A percentile compares a stretch with the other conserved stretches of the same genome.
Conservation (phyloP, 2,888 invertebrate species). For the Physocephala rufipes region DNA sequence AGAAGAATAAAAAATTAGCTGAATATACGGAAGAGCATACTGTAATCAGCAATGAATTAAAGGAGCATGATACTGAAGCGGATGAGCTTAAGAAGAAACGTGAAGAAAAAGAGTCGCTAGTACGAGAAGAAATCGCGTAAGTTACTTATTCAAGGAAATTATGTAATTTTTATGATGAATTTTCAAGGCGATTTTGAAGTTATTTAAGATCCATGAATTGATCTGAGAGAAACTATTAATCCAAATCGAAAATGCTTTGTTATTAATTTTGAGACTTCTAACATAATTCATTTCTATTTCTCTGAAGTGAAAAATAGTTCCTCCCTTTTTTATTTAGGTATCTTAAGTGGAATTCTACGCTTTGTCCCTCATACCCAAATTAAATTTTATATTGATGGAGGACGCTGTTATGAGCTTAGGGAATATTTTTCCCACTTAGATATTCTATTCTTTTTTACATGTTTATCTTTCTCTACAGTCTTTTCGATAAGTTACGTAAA, state of each 20-base stretch:
- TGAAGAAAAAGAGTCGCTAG: slow-evolving; percentile 64
- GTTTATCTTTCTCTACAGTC: slow-evolving; percentile 63
- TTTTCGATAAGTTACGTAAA: slow-evolving; percentile 70
- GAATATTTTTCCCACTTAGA: not conserved
- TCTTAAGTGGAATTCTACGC: too few species aligned
- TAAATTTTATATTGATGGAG: not conserved
- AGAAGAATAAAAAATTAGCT: slow-evolving; percentile 70
- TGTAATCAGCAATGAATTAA: slow-evolving; percentile 70
- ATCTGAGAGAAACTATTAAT: too few species aligned
- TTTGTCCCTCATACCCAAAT: not conserved
- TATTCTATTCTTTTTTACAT: not conserved
- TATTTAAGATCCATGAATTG: too few species aligned
- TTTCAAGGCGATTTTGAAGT: too few species aligned
- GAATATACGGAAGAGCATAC: slow-evolving; percentile 72
- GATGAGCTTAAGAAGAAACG: slow-evolving; percentile 64
- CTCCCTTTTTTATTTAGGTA: too few species aligned
- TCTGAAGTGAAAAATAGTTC: too few species aligned
- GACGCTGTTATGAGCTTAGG: not conserved
- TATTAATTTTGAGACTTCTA: too few species aligned
- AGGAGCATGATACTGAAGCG: slow-evolving; percentile 60
- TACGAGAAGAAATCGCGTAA: slow-evolving; percentile 61
- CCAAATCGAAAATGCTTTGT: too few species aligned
- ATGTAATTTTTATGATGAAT: not conserved
- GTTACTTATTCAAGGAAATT: slow-evolving; percentile 34
- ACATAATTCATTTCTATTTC: too few species aligned